Percentiles rank a stretch among this genome's conserved stretches.
Conservation (phyloP, 2,797 vertebrate species). For the Enteromius fasciolatus region DNA sequence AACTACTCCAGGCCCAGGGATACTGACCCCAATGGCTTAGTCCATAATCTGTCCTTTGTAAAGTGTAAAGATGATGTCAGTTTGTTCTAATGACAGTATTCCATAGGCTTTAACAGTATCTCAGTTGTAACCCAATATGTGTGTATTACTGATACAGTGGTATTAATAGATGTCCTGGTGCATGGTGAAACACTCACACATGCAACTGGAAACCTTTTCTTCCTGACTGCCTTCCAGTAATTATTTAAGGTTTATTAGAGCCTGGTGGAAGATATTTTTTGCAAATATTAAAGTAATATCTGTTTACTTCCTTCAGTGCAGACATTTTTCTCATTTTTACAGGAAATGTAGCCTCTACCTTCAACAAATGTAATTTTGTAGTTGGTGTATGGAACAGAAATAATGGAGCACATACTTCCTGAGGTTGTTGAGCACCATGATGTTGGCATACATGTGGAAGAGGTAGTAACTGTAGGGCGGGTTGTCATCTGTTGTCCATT, state of each 20-base stretch:
- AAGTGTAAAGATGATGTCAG: slow-evolving; percentile 10
- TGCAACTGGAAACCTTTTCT: slow-evolving; percentile 29
- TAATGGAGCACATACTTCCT: slow-evolving; percentile 80
- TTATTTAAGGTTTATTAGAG: slow-evolving; percentile 32
- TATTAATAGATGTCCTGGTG: slow-evolving; percentile 53
- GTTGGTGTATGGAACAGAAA: not conserved
- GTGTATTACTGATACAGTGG: slow-evolving; percentile 22
- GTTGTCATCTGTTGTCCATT: slow-evolving; percentile 90
- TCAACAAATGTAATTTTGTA: not conserved
- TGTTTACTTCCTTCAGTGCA: not conserved
- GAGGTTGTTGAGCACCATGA: slow-evolving; percentile 97
- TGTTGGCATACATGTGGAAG: slow-evolving; percentile 97
- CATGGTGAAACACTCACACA: slow-evolving; percentile 12
- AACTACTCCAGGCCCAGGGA: not conserved
- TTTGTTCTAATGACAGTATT: not conserved
- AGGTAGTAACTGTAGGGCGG: slow-evolving; percentile 97
- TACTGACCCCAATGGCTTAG: not conserved
- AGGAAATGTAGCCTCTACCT: not conserved
- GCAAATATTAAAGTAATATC: slow-evolving; percentile 28
- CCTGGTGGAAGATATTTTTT: slow-evolving; percentile 3
- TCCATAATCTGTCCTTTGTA: not conserved
- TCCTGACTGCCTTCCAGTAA: slow-evolving; percentile 5
- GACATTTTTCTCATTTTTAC: not conserved
- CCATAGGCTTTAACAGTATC: slow-evolving; percentile 16
- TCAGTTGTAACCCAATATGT: slow-evolving; percentile 45